Evolutionary conservation across 1,140 invertebrate genomes (phyloP).

Genomic region (Lordiphosa stackelbergi): DNA sequence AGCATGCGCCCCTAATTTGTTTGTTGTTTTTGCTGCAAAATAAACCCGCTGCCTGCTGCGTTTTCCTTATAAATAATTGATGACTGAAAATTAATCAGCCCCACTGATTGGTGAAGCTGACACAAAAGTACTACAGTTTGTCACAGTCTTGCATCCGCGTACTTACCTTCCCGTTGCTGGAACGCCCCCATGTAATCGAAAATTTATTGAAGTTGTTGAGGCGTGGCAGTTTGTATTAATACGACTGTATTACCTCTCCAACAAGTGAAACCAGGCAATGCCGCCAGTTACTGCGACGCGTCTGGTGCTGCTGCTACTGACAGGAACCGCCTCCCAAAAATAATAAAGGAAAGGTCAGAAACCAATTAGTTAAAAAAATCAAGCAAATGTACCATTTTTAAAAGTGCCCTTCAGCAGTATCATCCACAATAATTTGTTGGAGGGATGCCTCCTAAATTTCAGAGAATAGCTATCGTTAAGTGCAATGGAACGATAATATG

Average conservation of each 20-base stretch:
- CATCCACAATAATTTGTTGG: too few relatives aligned
- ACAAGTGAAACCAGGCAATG: constrained; percentile 28
- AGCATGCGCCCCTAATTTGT: too few relatives aligned
- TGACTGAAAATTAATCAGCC: constrained; percentile 59
- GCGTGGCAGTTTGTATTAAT: constrained; percentile 50
- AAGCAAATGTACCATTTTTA: too few relatives aligned
- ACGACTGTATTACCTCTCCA: constrained; percentile 19
- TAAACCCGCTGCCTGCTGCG: constrained; percentile 44
- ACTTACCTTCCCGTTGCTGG: constrained; percentile 56
- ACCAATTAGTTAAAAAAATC: too few relatives aligned
- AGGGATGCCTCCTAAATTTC: too few relatives aligned
- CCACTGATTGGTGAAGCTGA: constrained; percentile 65
- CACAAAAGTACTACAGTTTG: constrained; percentile 56
- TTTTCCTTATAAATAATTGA: constrained; percentile 69
- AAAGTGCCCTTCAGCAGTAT: too few relatives aligned
- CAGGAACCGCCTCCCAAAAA: constrained; percentile 5
- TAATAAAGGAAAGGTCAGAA: constrained; percentile 10
- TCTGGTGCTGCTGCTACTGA: constrained; percentile 15
- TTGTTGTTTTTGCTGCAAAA: constrained; percentile 37
- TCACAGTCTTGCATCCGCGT: constrained; percentile 23
- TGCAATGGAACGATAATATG: too few relatives aligned
- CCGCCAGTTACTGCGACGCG: constrained; percentile 54
- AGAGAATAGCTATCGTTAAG: too few relatives aligned
- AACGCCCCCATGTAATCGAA: constrained; percentile 69
- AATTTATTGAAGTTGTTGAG: constrained; percentile 59